phyloP scores from a whole-genome alignment of 1,140 invertebrate genomes.

The Aporrectodea caliginosa region DNA sequence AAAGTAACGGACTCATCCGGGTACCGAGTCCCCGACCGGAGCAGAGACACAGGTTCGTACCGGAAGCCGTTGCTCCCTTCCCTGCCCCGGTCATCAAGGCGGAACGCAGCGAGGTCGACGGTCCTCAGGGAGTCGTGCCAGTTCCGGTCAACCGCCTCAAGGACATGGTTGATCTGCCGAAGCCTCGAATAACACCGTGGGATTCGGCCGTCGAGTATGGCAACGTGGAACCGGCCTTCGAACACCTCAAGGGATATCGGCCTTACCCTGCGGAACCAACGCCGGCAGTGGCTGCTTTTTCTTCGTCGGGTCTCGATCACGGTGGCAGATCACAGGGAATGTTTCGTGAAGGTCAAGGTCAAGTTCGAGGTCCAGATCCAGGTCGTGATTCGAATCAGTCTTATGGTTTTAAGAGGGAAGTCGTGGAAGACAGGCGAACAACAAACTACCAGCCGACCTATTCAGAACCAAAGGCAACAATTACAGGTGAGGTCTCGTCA shows the following conservation, averaged over 20 bases:
- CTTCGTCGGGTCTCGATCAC: no score
- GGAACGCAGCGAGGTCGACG: no score
- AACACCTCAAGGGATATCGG: conserved; percentile 15
- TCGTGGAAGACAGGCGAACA: no score
- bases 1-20: conserved; percentile 48
- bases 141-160: conserved; percentile 39
- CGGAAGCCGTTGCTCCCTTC: not conserved
- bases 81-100: no score
- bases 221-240: conserved; percentile 59
- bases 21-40: conserved; percentile 44
- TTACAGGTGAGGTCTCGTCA: no score
- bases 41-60: not conserved
- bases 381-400: not conserved
- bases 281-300: not conserved
- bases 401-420: no score
- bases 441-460: no score
- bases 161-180: conserved; percentile 59
- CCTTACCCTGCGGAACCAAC: not conserved
- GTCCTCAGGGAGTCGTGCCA: not conserved
- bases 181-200: conserved; percentile 68
- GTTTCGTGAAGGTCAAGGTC: not conserved
- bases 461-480: no score
- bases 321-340: not conserved
- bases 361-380: not conserved
- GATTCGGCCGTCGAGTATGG: conserved; percentile 64